Percentiles rank a stretch among this genome's conserved stretches.
Conservation (phyloP, 2,113 vertebrate species). For the Setophaga kirtlandii region DNA sequence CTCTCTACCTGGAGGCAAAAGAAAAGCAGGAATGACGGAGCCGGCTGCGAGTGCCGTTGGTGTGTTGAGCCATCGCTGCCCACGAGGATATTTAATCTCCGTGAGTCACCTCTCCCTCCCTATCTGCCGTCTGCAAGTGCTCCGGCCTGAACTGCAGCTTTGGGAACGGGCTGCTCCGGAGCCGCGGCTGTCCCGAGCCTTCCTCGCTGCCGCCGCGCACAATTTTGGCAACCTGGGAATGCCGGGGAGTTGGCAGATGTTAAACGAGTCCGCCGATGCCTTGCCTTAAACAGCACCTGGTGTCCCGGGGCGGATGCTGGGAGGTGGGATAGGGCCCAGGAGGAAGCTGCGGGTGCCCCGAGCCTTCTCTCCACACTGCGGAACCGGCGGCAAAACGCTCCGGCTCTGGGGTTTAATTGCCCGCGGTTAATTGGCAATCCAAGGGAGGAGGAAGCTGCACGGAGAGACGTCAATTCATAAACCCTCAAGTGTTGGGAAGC, state of each 20-base stretch:
- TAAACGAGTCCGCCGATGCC: background rate
- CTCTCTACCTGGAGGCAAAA: background rate
- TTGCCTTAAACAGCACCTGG: background rate
- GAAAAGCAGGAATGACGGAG: background rate
- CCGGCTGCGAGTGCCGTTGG: background rate
- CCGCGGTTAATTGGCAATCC: background rate
- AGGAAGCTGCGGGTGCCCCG: background rate
- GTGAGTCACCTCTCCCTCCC: conserved; percentile 25
- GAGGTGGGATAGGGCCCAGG: background rate
- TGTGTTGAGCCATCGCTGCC: background rate
- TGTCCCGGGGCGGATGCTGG: background rate
- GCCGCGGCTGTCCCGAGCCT: background rate
- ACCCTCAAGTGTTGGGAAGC: background rate
- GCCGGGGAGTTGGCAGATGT: background rate
- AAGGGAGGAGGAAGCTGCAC: background rate
- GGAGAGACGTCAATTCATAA: background rate
- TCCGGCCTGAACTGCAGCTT: conserved; percentile 15
- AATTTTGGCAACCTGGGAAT: background rate
- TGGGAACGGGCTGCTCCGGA: background rate
- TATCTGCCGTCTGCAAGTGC: background rate
- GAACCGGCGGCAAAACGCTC: background rate
- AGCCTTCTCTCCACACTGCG: background rate
- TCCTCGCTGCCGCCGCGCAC: rapidly evolving
- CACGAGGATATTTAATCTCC: background rate
- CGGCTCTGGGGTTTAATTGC: background rate